Conservation (phyloP, 2,888 invertebrate species). For the Galerucella calmariensis region DNA sequence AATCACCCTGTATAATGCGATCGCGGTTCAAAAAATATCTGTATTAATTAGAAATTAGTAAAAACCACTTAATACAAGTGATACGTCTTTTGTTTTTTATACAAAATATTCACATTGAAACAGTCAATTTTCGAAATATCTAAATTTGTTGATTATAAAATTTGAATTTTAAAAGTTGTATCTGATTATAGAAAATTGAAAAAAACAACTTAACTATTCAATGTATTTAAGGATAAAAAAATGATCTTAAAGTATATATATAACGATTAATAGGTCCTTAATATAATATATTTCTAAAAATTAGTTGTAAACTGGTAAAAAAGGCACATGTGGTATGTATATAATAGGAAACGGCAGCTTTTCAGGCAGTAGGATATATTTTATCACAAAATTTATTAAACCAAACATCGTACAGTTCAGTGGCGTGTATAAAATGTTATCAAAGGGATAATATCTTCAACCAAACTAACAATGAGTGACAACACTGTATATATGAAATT, state of each 20-base stretch:
- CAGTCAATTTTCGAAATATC: background rate
- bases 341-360: slow-evolving; percentile 25
- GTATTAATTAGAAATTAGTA: background rate
- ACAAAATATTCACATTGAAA: background rate
- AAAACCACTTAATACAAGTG: too few species aligned
- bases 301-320: slow-evolving; percentile 15
- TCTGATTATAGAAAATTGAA: too few species aligned
- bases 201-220: too few species aligned
- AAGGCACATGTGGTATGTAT: slow-evolving; percentile 14
- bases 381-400: slow-evolving; percentile 26
- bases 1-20: background rate
- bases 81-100: background rate
- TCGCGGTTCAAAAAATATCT: background rate
- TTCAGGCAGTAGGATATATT: slow-evolving; percentile 26
- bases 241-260: background rate
- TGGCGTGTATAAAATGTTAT: background rate
- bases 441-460: too few species aligned
- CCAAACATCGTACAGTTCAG: slow-evolving; percentile 14
- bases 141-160: too few species aligned
- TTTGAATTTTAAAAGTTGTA: background rate
- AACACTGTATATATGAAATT: too few species aligned
- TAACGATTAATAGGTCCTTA: background rate
- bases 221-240: background rate
- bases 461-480: too few species aligned
- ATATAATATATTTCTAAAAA: slow-evolving; percentile 1